Conservation (phyloP, 2,888 invertebrate genomes). For the Hydrotaea diabolus region DNA sequence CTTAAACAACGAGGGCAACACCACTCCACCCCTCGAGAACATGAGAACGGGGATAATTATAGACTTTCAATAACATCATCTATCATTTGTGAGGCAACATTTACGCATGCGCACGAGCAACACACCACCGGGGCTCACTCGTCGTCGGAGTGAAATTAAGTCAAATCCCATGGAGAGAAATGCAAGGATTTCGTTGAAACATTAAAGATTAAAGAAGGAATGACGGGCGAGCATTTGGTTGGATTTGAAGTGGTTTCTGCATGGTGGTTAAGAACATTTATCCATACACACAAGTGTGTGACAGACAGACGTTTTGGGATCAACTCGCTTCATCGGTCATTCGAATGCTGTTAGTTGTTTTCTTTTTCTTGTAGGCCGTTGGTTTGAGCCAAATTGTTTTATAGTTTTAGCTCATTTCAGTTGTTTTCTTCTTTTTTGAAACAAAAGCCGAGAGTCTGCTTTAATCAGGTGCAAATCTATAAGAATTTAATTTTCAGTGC, state of each 20-base stretch:
- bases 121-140: neutral
- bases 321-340: slow-evolving; percentile 18
- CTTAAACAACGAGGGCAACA: slow-evolving; percentile 24
- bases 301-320: neutral
- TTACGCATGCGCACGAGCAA: slow-evolving; percentile 34
- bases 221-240: neutral
- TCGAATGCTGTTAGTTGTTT: neutral
- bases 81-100: slow-evolving; percentile 61
- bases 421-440: neutral
- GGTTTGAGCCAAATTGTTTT: slow-evolving; percentile 46
- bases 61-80: slow-evolving; percentile 63
- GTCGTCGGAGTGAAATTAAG: slow-evolving; percentile 10
- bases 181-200: slow-evolving; percentile 11
- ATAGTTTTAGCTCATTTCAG: slow-evolving; percentile 17
- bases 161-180: slow-evolving; percentile 9
- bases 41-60: slow-evolving; percentile 57
- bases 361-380: neutral
- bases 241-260: neutral
- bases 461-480: slow-evolving; percentile 73
- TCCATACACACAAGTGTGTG: neutral
- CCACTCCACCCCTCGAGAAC: slow-evolving; percentile 27
- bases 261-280: neutral
- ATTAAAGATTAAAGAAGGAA: neutral
- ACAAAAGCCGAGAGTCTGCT: slow-evolving; percentile 54
- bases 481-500: slow-evolving; percentile 57